These are phyloP conservation scores for Bos javanicus DNA, from an alignment of 2,113 vertebrate genomes.

Conservation along the genomic window DNA sequence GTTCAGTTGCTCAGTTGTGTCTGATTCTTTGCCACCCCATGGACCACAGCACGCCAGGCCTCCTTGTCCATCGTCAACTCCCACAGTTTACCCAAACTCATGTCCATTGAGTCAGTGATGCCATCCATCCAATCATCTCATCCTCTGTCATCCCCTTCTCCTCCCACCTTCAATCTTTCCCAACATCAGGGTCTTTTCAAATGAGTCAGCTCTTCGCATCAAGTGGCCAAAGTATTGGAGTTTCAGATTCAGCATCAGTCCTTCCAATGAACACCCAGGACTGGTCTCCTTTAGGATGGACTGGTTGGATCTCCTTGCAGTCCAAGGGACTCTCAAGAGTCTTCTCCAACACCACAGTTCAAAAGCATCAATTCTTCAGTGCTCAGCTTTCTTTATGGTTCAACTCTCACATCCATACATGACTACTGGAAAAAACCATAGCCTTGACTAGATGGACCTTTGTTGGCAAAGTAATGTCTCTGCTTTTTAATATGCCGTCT, in stretches of 20 bases:
- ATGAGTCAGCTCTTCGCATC: not conserved
- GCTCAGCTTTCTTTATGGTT: not conserved
- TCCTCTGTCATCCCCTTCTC: not conserved
- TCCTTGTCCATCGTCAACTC: not conserved
- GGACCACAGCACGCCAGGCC: not conserved
- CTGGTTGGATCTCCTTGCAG: not conserved
- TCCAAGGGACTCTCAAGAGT: not conserved
- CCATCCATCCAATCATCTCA: not conserved
- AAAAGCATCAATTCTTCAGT: not conserved
- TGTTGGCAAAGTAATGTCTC: not conserved
- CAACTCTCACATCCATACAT: not conserved
- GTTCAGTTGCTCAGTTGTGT: not conserved
- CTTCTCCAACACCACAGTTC: not conserved
- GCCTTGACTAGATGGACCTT: not conserved
- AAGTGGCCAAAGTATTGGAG: not conserved
- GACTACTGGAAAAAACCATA: not conserved
- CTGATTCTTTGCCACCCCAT: not conserved
- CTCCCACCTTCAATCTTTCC: not conserved
- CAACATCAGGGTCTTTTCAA: not conserved
- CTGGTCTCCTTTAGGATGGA: not conserved
- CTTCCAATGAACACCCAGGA: not conserved
- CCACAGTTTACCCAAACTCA: not conserved
- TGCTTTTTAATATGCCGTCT: not conserved
- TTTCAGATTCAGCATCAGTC: not conserved
- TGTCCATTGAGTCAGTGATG: not conserved